A percentile compares a stretch with the other conserved stretches of the same genome.
Evolutionary conservation across 2,888 invertebrate species (phyloP).

Genomic region (Chrysolina oricalcia): DNA sequence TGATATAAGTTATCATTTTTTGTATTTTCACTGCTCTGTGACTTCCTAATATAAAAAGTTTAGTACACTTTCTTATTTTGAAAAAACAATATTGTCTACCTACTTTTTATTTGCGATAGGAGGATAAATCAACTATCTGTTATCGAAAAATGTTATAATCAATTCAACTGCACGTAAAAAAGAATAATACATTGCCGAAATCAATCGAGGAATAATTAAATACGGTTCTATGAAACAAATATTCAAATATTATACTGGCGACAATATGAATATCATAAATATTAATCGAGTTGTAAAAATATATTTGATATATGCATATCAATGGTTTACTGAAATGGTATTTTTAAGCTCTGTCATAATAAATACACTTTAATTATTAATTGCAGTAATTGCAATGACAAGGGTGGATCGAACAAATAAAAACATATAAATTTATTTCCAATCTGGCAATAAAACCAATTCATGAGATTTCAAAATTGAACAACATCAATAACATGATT

Average conservation of each 20-base stretch:
- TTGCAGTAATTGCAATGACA: constrained; percentile 43
- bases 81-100: too few relatives aligned
- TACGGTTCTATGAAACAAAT: background rate
- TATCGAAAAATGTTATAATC: too few relatives aligned
- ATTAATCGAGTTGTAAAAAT: background rate
- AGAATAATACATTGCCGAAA: too few relatives aligned
- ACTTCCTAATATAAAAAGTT: too few relatives aligned
- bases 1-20: too few relatives aligned
- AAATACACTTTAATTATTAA: constrained; percentile 47
- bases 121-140: too few relatives aligned
- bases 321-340: constrained; percentile 11
- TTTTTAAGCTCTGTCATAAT: constrained; percentile 12
- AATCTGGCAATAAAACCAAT: constrained; percentile 1
- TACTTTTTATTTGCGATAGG: too few relatives aligned
- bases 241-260: constrained; percentile 6
- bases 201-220: too few relatives aligned
- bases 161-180: too few relatives aligned
- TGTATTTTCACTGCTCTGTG: too few relatives aligned
- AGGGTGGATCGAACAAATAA: constrained; percentile 41
- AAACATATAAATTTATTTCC: constrained; percentile 41
- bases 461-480: background rate
- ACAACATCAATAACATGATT: constrained; percentile 9
- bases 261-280: constrained; percentile 7
- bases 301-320: constrained; percentile 15
- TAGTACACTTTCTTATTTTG: too few relatives aligned